A percentile compares a stretch with the other conserved stretches of the same genome.
Conservation (phyloP, 2,113 vertebrate species). For the Syngnathoides biaculeatus region DNA sequence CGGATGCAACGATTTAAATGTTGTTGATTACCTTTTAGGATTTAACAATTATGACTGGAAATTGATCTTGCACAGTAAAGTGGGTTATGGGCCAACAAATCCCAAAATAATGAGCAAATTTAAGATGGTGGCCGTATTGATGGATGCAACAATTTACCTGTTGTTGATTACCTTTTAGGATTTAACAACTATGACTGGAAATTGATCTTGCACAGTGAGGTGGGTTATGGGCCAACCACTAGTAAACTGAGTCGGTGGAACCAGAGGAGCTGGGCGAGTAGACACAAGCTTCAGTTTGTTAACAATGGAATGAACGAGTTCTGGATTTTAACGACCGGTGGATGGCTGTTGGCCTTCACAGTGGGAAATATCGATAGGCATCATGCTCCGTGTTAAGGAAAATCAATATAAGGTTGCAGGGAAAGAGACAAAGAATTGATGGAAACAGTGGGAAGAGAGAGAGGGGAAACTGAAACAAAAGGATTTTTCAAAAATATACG, state of each 20-base stretch:
- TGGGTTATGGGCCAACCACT: slow-evolving; percentile 49
- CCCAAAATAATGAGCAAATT: background rate
- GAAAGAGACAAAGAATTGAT: slow-evolving; percentile 20
- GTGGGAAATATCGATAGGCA: slow-evolving; percentile 60
- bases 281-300: slow-evolving; percentile 43
- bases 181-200: slow-evolving; percentile 11
- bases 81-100: slow-evolving; percentile 35
- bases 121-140: background rate
- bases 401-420: slow-evolving; percentile 55
- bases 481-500: slow-evolving; percentile 11
- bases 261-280: slow-evolving; percentile 36
- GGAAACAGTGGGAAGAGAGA: slow-evolving; percentile 10
- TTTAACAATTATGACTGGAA: slow-evolving; percentile 11
- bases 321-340: slow-evolving; percentile 56
- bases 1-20: slow-evolving; percentile 17
- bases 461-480: slow-evolving; percentile 9
- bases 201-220: slow-evolving; percentile 46
- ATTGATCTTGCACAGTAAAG: slow-evolving; percentile 46
- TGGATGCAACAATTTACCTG: slow-evolving; percentile 18
- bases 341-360: slow-evolving; percentile 40
- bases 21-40: slow-evolving; percentile 40
- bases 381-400: slow-evolving; percentile 47
- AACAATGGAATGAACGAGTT: slow-evolving; percentile 46
- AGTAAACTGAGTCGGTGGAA: slow-evolving; percentile 37
- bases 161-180: slow-evolving; percentile 40